Evolutionary conservation across 2,888 invertebrate species (phyloP).

Genomic region (Calameuta idolon): DNA sequence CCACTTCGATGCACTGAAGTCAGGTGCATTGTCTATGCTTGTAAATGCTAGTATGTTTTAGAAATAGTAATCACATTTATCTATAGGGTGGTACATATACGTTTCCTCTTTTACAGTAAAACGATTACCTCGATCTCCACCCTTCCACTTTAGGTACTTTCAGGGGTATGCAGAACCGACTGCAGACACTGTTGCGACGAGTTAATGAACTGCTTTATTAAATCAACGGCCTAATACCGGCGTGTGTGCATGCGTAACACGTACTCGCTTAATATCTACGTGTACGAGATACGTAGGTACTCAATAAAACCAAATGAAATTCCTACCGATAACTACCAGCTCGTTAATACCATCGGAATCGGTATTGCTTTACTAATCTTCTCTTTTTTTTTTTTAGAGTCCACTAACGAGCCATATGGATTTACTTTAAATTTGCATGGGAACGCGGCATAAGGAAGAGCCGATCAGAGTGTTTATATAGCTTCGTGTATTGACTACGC

Average conservation of each 20-base stretch:
- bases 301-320: conserved; percentile 5
- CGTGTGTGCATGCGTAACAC: background rate
- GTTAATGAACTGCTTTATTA: conserved; percentile 7
- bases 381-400: background rate
- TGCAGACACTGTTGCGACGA: background rate
- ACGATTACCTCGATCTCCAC: background rate
- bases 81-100: background rate
- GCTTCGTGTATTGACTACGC: background rate
- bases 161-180: background rate
- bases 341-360: conserved; percentile 1
- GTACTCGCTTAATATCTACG: conserved; percentile 6
- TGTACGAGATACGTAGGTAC: background rate
- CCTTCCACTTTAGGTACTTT: background rate
- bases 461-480: background rate
- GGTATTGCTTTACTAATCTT: background rate
- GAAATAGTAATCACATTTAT: background rate
- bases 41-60: background rate
- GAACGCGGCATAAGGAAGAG: background rate
- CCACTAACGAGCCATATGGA: background rate
- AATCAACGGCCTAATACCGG: conserved; percentile 1
- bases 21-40: background rate
- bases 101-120: background rate
- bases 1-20: background rate
- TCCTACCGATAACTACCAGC: background rate
- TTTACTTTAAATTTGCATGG: background rate